These are phyloP conservation scores for Phthorimaea operculella DNA, from an alignment of 1,140 invertebrate genomes.

Conservation along the genomic window DNA sequence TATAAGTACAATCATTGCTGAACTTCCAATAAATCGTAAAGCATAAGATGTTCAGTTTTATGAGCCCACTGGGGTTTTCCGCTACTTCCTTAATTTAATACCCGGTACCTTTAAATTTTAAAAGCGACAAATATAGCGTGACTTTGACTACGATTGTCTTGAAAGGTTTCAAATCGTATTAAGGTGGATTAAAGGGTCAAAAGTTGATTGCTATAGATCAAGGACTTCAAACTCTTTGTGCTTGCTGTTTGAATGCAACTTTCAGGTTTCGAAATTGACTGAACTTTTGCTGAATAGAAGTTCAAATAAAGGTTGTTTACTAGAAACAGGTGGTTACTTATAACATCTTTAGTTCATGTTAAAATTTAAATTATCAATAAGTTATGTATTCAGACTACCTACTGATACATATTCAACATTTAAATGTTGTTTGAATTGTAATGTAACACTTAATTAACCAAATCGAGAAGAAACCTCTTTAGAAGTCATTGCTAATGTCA, in stretches of 20 bases:
- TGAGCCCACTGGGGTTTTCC: too few relatives aligned
- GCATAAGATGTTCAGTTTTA: too few relatives aligned
- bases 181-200: slow-evolving; percentile 1
- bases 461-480: not conserved
- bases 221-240: slow-evolving; percentile 1
- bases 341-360: too few relatives aligned
- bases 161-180: slow-evolving; percentile 1
- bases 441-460: slow-evolving; percentile 2
- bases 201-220: slow-evolving; percentile 6
- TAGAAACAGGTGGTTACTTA: too few relatives aligned
- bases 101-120: too few relatives aligned
- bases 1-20: too few relatives aligned
- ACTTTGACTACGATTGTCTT: not conserved
- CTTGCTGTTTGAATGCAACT: not conserved
- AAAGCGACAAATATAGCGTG: too few relatives aligned
- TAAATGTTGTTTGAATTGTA: not conserved
- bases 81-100: too few relatives aligned
- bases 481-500: slow-evolving; percentile 17
- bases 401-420: not conserved
- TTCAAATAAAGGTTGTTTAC: too few relatives aligned
- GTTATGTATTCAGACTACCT: too few relatives aligned
- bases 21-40: too few relatives aligned
- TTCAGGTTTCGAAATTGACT: not conserved
- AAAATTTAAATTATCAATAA: too few relatives aligned
- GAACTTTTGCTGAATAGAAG: not conserved